Conservation (phyloP, 2,888 invertebrate species). For the Bimastos eiseni region DNA sequence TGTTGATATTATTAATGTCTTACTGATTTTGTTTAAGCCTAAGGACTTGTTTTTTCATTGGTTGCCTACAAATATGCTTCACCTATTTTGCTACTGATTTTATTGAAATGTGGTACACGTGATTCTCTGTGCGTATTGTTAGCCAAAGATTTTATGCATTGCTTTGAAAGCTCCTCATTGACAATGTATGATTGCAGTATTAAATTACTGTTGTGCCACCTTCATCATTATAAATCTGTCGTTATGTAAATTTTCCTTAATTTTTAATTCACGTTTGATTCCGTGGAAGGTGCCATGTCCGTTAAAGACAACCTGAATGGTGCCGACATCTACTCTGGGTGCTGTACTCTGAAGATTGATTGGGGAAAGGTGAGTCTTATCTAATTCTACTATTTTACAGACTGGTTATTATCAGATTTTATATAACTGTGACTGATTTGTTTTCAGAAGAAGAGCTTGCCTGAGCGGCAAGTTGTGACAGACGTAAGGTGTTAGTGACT, state of each 20-base stretch:
- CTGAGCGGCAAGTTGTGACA: too few relatives aligned
- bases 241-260: constrained; percentile 70
- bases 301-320: constrained; percentile 94
- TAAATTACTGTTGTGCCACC: neutral
- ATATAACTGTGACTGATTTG: neutral
- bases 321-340: constrained; percentile 98
- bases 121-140: neutral
- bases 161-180: neutral
- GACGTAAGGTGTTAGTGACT: too few relatives aligned
- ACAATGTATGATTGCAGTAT: neutral
- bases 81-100: neutral
- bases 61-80: neutral
- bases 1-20: too few relatives aligned
- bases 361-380: constrained; percentile 84
- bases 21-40: neutral
- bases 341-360: constrained; percentile 98
- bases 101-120: neutral
- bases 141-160: neutral
- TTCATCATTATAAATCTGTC: too few relatives aligned
- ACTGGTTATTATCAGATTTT: neutral
- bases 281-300: constrained; percentile 86
- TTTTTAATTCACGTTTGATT: constrained; percentile 76
- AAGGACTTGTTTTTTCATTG: neutral
- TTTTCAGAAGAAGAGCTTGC: neutral
- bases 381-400: neutral